phyloP scores from a whole-genome alignment of 2,113 vertebrate species.

The Sitta europaea region DNA sequence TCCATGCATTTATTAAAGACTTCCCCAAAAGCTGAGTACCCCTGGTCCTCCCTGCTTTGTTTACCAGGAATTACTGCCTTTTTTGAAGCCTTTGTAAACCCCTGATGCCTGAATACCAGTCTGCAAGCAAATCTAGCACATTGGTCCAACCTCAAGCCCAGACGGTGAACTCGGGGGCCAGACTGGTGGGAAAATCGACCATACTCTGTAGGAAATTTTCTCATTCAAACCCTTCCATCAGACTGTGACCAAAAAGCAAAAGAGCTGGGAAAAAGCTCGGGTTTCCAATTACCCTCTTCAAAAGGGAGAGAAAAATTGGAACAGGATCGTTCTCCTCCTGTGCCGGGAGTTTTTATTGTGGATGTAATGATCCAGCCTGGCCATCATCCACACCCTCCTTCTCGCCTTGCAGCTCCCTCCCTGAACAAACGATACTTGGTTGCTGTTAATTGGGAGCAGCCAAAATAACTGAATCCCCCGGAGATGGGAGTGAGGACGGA shows the following conservation, averaged over 20 bases:
- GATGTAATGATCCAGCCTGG: slow-evolving; percentile 27
- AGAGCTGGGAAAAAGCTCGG: background rate
- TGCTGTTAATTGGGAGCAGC: slow-evolving; percentile 44
- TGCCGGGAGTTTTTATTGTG: background rate
- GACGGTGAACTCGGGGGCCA: background rate
- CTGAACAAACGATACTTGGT: slow-evolving; percentile 27
- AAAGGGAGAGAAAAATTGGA: slow-evolving; percentile 28
- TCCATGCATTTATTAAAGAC: background rate
- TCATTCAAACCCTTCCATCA: slow-evolving; percentile 15
- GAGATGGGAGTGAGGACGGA: background rate
- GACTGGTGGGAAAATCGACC: slow-evolving; percentile 12
- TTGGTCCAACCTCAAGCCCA: background rate
- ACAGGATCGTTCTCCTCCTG: slow-evolving; percentile 3
- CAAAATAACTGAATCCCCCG: slow-evolving; percentile 53
- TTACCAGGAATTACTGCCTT: background rate
- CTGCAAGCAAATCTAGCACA: background rate
- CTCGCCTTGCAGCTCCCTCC: slow-evolving; percentile 19
- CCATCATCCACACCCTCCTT: slow-evolving; percentile 1
- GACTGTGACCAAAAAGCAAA: background rate
- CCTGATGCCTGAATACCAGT: background rate
- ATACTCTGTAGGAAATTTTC: background rate
- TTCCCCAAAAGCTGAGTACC: background rate
- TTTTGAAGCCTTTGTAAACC: background rate
- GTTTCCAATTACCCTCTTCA: slow-evolving; percentile 41
- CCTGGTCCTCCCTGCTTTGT: background rate